Evolutionary conservation across 2,888 invertebrate species (phyloP), one percentile per base, ranked within the genome.

Genomic region (Pyrrhosoma nymphula): DNA sequence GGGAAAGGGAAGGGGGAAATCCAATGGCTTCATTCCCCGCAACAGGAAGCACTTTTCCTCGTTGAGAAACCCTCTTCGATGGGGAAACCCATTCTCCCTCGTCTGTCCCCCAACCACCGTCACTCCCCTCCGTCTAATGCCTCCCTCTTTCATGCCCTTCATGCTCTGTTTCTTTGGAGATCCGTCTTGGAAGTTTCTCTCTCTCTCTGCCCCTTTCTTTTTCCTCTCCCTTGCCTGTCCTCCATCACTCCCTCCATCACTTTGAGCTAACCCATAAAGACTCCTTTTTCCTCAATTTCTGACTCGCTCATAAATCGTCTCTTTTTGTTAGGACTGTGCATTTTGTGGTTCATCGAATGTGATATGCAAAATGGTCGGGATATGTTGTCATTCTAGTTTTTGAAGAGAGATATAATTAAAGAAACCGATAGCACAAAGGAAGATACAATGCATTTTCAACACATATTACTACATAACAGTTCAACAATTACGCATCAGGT

Each of bases 1-100:
- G 12, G 35, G 82, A 12, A 20, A 6, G 35, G 82, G 69, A 8
- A 69, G 69, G 69, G 69, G n/a, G 0, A 14, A 26, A 82, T 82
- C 18, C 60, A 30, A 69, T 69, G 91, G 63, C 91, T 91, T 69
- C 91, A 69, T 63, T 47, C 63, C 14, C 47, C 89, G 89, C 56
- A 6, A 39, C 69, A 82, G 14, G 10, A 14, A 82, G 35, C 82
- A 60, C 18, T 60, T 35, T 82, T 35, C 82, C 82, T 16, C 69
- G 69, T 26, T 8, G 35, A 35, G 14, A 35, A 82, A 82, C 30
- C 82, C 82, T 26, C 82, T 82, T 18, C 10, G 69, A 60, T 1
- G 60, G 60, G 12, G 35, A 82, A 82, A 35, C 82, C 69, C 82
- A 35, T 35, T 16, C 82, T 26, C 30, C 16, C 35, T 14, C 56